Base-by-base conservation (phyloP, 2,888 invertebrate genomes). In the Clusia tigrina region DNA sequence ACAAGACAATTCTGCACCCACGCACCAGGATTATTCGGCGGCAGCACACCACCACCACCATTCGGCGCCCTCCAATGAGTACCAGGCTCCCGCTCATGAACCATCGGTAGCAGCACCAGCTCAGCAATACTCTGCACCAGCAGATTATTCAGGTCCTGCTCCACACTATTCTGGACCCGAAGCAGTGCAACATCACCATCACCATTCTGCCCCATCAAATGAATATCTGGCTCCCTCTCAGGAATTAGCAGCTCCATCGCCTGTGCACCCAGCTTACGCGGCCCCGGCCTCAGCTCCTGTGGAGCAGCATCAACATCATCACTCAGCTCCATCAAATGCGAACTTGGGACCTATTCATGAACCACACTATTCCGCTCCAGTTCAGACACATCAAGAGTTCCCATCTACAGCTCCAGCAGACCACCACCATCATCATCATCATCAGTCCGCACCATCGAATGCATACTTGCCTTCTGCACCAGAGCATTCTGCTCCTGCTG, bases 61-160 rank as follows among this genome's bases (percentile, higher is more conserved):
- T 2, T 69, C 69, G 2, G 54, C 54, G 10, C 62, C 60, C 9
- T 38, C 52, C 2, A 56, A 56, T 2, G 42, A 58, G n/a, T 58
- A 48, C 17, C 57, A 46, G 18, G 26, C 57, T 20, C 12, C 32
- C 12, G 32, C 6, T 32, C 12, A 6, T 32, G 32, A 6, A 32
- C 12, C 32, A 3, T 15, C 70, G 1, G 71, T 69, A 0, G 71
- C 72, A 2, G 71, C 64, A n/a, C 69, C 69, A 2, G 60, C 62
- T 12, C 69, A 71, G 52, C 15, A 54, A 1, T 20, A 25, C 12
- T 1, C 25, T 1, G 42, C 42, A n/a, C 42, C 42, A 6, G 42
- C 42, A n/a, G 10, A 18, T 2, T 57, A 58, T 17, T 60, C 58
- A 23, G 42, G 25, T 25, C 38, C 48, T 48, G 48, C 48, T 0